phyloP scores from a whole-genome alignment of 2,888 invertebrate genomes.

The Smittia sp. region DNA sequence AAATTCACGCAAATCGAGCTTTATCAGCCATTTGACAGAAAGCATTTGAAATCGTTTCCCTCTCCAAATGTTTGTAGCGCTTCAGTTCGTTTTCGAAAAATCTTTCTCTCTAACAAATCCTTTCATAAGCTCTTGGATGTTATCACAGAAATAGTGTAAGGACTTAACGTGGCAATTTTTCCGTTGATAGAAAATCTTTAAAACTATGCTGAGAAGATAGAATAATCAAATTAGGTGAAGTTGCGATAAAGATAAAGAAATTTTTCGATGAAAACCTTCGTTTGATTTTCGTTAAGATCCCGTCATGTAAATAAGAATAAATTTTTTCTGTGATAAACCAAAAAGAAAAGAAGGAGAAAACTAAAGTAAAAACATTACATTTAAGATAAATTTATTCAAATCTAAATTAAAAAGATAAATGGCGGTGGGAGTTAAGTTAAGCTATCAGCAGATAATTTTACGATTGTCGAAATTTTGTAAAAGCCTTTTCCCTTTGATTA shows the following conservation, averaged over 20 bases:
- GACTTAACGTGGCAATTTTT: too few relatives aligned
- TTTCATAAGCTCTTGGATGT: too few relatives aligned
- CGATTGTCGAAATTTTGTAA: neutral
- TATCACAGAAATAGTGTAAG: too few relatives aligned
- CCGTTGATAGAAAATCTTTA: too few relatives aligned
- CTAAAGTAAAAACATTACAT: constrained; percentile 3
- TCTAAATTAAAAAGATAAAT: neutral
- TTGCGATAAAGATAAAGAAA: neutral
- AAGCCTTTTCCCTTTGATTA: neutral
- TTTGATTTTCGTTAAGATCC: constrained; percentile 8
- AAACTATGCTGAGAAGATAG: too few relatives aligned
- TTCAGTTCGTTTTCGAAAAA: too few relatives aligned
- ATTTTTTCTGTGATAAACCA: constrained; percentile 37
- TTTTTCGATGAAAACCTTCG: neutral
- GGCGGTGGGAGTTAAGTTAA: neutral
- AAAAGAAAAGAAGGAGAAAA: constrained; percentile 24
- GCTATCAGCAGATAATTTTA: neutral
- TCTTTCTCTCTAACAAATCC: too few relatives aligned
- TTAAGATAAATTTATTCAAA: constrained; percentile 4
- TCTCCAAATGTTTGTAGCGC: too few relatives aligned
- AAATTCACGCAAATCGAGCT: too few relatives aligned
- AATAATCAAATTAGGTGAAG: neutral
- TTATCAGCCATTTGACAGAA: too few relatives aligned
- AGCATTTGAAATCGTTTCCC: too few relatives aligned
- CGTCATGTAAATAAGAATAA: constrained; percentile 24